Percentiles rank a stretch among this genome's conserved stretches.
phyloP scores from a whole-genome alignment of 2,797 vertebrate genomes.

The Cynopterus sphinx region DNA sequence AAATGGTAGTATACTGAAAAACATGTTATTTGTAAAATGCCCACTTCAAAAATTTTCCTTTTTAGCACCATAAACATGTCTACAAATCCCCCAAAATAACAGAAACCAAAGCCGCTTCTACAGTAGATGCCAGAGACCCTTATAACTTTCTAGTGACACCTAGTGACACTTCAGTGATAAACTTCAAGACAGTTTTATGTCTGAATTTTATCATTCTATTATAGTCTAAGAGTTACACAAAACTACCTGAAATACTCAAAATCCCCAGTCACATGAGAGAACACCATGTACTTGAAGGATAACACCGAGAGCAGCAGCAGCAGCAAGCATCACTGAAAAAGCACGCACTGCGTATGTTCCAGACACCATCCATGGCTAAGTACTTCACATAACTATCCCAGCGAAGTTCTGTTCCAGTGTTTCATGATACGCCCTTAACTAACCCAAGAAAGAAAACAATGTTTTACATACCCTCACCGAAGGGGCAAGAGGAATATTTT shows the following conservation, averaged over 20 bases:
- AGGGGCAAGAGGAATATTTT: not conserved
- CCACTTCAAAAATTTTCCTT: not conserved
- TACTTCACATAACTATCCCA: not conserved
- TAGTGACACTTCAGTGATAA: not conserved
- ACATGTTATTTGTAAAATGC: not conserved
- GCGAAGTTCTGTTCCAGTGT: not conserved
- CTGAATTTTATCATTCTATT: not conserved
- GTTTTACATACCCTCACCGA: not conserved
- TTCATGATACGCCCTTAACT: not conserved
- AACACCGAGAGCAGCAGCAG: not conserved
- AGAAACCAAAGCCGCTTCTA: not conserved
- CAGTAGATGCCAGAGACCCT: not conserved
- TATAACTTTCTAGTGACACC: constrained; percentile 11
- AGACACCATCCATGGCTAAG: accelerated
- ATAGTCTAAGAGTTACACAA: not conserved
- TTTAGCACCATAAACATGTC: constrained; percentile 43
- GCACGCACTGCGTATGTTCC: accelerated
- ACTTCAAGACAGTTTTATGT: not conserved
- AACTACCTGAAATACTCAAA: not conserved
- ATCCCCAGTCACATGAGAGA: not conserved
- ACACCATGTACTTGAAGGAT: no score
- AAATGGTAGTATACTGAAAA: not conserved
- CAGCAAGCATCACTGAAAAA: no score
- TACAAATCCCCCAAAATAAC: not conserved
- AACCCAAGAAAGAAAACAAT: not conserved